These are phyloP conservation scores for Leiothrix lutea DNA, from an alignment of 2,113 vertebrate species.

Conservation along the genomic window DNA sequence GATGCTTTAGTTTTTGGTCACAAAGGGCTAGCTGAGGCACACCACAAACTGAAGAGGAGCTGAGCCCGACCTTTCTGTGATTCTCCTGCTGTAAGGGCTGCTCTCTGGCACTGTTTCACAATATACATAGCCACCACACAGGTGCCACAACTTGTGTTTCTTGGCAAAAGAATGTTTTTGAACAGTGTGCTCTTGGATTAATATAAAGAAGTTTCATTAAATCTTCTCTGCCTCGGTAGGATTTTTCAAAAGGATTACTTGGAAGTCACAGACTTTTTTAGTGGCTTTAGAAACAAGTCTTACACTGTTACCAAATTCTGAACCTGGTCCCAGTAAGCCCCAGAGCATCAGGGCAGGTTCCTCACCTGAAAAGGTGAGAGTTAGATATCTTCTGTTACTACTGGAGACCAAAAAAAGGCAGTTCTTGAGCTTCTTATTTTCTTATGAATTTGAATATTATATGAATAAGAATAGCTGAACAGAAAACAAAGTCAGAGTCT, in stretches of 20 bases:
- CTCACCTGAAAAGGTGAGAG: not conserved
- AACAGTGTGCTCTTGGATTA: not conserved
- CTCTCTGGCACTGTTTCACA: not conserved
- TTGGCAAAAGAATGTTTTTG: not conserved
- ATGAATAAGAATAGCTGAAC: not conserved
- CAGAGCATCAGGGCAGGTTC: not conserved
- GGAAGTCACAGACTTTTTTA: not conserved
- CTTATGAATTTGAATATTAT: not conserved
- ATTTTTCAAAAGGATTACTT: not conserved
- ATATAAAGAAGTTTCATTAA: not conserved
- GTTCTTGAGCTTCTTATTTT: not conserved
- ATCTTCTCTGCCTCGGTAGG: not conserved
- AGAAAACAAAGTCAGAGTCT: not conserved
- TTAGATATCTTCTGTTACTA: not conserved
- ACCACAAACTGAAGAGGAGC: not conserved
- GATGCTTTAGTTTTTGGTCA: not conserved
- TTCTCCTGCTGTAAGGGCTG: not conserved
- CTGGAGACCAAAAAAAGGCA: not conserved
- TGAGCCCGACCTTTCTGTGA: not conserved
- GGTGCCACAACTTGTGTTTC: not conserved
- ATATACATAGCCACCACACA: too few species aligned
- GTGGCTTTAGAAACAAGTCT: conserved; percentile 3
- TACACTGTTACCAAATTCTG: not conserved
- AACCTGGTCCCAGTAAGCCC: not conserved
- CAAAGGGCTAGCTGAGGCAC: not conserved